Percentiles rank a stretch among this genome's conserved stretches.
These are phyloP conservation scores for Nasonia oneida DNA, from an alignment of 2,888 invertebrate genomes.

Conservation along the genomic window DNA sequence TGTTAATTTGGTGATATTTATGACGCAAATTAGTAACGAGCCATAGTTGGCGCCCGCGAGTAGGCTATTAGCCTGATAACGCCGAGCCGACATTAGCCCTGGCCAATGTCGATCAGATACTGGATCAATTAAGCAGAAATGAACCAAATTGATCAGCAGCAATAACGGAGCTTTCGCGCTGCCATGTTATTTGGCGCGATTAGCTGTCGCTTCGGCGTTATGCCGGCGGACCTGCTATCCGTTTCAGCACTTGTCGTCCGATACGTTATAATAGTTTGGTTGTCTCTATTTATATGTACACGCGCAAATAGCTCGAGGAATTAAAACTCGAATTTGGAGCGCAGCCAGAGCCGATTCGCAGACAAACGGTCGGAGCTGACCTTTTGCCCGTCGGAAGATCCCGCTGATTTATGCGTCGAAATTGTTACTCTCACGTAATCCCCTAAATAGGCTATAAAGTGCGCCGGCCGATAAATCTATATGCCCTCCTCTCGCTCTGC, in stretches of 20 bases:
- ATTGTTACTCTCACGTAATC: slow-evolving; percentile 56
- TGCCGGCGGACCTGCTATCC: background rate
- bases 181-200: slow-evolving; percentile 40
- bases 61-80: slow-evolving; percentile 51
- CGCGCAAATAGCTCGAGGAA: background rate
- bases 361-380: slow-evolving; percentile 42
- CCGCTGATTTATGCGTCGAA: slow-evolving; percentile 57
- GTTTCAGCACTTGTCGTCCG: background rate
- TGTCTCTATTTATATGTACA: background rate
- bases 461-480: slow-evolving; percentile 50
- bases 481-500: slow-evolving; percentile 17
- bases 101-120: slow-evolving; percentile 52
- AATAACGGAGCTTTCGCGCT: slow-evolving; percentile 43
- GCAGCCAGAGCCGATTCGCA: slow-evolving; percentile 21
- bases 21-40: slow-evolving; percentile 51
- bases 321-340: background rate
- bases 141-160: slow-evolving; percentile 53
- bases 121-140: slow-evolving; percentile 58
- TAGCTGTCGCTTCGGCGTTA: slow-evolving; percentile 20
- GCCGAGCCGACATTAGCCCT: slow-evolving; percentile 40
- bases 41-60: slow-evolving; percentile 42
- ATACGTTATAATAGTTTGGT: background rate
- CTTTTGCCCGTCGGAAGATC: slow-evolving; percentile 30
- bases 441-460: slow-evolving; percentile 55
- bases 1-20: slow-evolving; percentile 55